Evolutionary conservation across 2,113 vertebrate species (phyloP).

Genomic region (Dolichallabes microphthalmus): DNA sequence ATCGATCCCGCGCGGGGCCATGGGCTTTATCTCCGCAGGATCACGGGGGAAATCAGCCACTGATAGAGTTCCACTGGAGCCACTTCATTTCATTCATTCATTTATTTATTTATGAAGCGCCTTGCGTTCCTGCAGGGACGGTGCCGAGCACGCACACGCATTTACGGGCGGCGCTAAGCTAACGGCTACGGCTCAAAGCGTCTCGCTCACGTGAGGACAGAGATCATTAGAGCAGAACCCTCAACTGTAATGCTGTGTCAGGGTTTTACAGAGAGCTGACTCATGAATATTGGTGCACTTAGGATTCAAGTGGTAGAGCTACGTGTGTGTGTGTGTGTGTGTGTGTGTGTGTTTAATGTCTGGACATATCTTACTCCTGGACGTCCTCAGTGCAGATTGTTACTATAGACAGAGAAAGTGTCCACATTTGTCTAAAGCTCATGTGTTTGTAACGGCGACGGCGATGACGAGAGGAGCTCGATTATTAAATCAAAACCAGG

Average conservation of each 20-base stretch:
- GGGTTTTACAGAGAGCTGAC: not conserved
- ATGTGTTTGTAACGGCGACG: not conserved
- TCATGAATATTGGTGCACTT: not conserved
- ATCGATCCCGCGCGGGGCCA: constrained; percentile 17
- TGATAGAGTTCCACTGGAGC: not conserved
- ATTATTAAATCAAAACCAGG: not conserved
- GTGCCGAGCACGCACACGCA: not conserved
- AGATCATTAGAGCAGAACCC: not conserved
- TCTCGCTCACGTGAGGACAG: not conserved
- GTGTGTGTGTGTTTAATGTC: too few relatives aligned
- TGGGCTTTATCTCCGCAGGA: not conserved
- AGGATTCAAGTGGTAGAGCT: not conserved
- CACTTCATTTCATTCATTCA: not conserved
- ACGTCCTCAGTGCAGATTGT: not conserved
- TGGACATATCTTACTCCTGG: too few relatives aligned
- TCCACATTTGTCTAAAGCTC: not conserved
- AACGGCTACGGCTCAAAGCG: not conserved
- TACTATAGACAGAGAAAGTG: not conserved
- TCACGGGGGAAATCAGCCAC: not conserved
- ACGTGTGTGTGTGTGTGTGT: too few relatives aligned
- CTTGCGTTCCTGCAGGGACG: not conserved
- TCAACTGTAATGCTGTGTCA: not conserved
- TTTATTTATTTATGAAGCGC: not conserved
- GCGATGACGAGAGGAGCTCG: not conserved
- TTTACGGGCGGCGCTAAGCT: not conserved